A percentile compares a stretch with the other conserved stretches of the same genome.
phyloP scores from a whole-genome alignment of 2,888 invertebrate species.

The Tortrix viridana region DNA sequence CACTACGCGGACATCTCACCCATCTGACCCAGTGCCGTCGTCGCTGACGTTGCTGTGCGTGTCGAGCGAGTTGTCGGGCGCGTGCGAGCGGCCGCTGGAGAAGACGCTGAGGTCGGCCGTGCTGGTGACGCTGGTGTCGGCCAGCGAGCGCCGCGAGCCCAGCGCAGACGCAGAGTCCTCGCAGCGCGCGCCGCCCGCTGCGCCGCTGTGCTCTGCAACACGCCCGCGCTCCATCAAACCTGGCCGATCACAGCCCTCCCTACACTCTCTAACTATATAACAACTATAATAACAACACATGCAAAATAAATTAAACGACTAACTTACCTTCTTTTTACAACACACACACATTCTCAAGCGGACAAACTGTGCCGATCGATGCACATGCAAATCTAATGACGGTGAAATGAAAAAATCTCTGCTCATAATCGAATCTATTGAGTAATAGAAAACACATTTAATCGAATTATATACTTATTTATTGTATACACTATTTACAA shows the following conservation, averaged over 20 bases:
- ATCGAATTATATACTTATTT: constrained; percentile 49
- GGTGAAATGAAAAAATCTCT: constrained; percentile 67
- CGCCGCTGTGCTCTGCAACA: constrained; percentile 71
- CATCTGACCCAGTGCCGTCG: constrained; percentile 88
- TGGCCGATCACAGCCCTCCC: not conserved
- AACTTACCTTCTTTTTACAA: constrained; percentile 49
- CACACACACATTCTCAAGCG: constrained; percentile 58
- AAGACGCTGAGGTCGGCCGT: constrained; percentile 93
- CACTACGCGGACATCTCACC: constrained; percentile 78
- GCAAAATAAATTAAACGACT: constrained; percentile 40
- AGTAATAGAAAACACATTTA: constrained; percentile 46
- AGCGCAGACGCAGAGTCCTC: constrained; percentile 88
- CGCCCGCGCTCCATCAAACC: constrained; percentile 36
- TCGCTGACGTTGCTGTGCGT: constrained; percentile 91
- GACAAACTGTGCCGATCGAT: constrained; percentile 51
- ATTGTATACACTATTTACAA: constrained; percentile 51
- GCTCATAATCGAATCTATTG: constrained; percentile 54
- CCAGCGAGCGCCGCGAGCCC: constrained; percentile 91
- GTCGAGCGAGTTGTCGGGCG: constrained; percentile 89
- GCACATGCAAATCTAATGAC: constrained; percentile 56
- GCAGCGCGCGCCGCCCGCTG: constrained; percentile 67
- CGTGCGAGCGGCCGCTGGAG: constrained; percentile 89
- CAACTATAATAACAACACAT: constrained; percentile 36
- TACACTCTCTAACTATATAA: not conserved
- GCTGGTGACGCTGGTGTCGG: constrained; percentile 93